Percentiles rank a stretch among this genome's conserved stretches.
These are phyloP conservation scores for Melieria picta DNA, from an alignment of 2,888 invertebrate genomes.

Conservation along the genomic window DNA sequence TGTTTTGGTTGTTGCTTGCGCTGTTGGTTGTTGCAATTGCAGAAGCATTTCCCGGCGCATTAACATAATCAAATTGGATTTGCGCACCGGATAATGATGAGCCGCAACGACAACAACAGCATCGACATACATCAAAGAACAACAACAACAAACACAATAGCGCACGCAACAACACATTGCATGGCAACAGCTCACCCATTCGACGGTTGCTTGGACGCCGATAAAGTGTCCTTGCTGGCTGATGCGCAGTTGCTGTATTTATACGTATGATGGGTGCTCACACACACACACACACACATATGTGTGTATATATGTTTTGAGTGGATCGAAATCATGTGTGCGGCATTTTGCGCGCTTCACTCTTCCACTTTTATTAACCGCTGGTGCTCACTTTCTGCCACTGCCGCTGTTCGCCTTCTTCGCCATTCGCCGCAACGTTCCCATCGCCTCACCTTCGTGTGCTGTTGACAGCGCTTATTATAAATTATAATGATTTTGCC, in stretches of 20 bases:
- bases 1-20: slow-evolving; percentile 48
- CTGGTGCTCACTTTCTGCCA: neutral
- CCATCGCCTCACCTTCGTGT: neutral
- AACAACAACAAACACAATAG: neutral
- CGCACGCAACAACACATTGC: neutral
- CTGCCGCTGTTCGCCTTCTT: neutral
- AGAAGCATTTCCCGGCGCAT: slow-evolving; percentile 59
- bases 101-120: slow-evolving; percentile 53
- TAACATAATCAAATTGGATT: slow-evolving; percentile 60
- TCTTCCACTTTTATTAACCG: neutral
- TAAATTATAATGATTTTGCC: slow-evolving; percentile 32
- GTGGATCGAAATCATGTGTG: neutral
- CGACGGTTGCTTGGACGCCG: neutral
- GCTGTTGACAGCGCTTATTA: slow-evolving; percentile 17
- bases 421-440: neutral
- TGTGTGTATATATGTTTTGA: neutral
- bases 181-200: neutral
- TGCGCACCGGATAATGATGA: slow-evolving; percentile 60
- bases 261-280: no score
- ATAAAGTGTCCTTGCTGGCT: no score
- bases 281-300: neutral
- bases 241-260: neutral
- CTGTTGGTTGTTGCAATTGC: slow-evolving; percentile 47
- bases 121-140: neutral
- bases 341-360: neutral